Conservation (phyloP, 92 coral and sea anemone genomes). For the Meandrina meandrites region DNA sequence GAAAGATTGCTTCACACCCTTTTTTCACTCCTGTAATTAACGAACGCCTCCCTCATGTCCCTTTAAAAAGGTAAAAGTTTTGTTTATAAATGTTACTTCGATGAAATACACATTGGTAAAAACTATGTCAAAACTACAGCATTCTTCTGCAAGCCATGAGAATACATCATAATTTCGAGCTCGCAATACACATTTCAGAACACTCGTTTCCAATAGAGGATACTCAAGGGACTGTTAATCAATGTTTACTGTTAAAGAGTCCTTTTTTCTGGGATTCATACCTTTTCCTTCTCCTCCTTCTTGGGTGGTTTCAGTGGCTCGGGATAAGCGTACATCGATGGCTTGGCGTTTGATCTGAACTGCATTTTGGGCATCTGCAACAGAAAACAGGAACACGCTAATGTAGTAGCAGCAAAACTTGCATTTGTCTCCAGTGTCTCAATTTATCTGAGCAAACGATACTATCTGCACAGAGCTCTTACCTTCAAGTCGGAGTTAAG, state of each 20-base stretch:
- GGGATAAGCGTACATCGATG: constrained; percentile 92
- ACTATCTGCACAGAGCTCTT: neutral
- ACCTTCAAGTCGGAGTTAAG: constrained; percentile 98
- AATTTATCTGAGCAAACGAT: neutral
- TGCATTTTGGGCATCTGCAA: constrained; percentile 97
- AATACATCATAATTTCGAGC: no score
- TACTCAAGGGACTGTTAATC: neutral
- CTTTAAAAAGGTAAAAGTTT: no score
- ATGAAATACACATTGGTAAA: no score
- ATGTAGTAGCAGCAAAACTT: neutral
- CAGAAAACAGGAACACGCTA: neutral
- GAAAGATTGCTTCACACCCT: no score
- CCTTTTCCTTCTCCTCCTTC: constrained; percentile 98
- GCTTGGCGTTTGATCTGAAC: constrained; percentile 88
- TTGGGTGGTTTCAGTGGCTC: constrained; percentile 97
- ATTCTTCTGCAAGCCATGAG: no score
- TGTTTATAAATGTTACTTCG: no score
- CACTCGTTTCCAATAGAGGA: no score
- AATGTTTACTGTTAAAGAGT: neutral
- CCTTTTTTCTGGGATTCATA: constrained; percentile 14
- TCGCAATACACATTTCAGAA: no score
- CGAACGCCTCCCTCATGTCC: no score
- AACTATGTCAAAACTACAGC: no score
- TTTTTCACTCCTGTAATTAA: no score
- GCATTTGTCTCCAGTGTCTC: neutral